Evolutionary conservation across 2,113 vertebrate genomes (phyloP).

Genomic region (Lucifuga dentata): DNA sequence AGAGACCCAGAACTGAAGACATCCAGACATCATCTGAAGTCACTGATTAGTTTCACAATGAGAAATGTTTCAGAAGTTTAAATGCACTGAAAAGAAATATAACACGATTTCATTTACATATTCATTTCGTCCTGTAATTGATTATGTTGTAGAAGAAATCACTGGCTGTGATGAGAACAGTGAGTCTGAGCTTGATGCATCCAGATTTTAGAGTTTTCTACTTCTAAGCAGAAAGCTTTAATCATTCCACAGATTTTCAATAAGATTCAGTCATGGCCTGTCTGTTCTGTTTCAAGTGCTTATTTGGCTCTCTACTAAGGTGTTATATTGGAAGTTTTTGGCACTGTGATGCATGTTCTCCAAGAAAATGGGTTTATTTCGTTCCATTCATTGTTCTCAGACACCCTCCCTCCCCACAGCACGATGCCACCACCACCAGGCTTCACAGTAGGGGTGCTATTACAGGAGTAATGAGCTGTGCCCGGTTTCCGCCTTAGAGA

Average conservation of each 20-base stretch:
- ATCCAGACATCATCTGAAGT: too few species aligned
- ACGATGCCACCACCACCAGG: constrained; percentile 58
- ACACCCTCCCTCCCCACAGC: constrained; percentile 44
- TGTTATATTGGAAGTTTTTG: constrained; percentile 12
- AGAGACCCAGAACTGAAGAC: too few species aligned
- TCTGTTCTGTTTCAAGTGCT: constrained; percentile 13
- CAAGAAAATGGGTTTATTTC: constrained; percentile 29
- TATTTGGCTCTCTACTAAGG: constrained; percentile 41
- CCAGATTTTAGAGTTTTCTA: constrained; percentile 3
- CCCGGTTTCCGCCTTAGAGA: constrained; percentile 50
- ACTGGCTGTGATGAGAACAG: too few species aligned
- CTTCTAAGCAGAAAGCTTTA: constrained; percentile 7
- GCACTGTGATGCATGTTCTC: constrained; percentile 36
- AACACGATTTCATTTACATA: too few species aligned
- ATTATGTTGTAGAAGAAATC: too few species aligned
- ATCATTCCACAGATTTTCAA: constrained; percentile 7
- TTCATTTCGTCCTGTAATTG: too few species aligned
- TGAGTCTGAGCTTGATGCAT: background rate
- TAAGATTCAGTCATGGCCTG: constrained; percentile 3
- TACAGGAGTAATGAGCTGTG: constrained; percentile 73
- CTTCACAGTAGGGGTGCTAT: constrained; percentile 64
- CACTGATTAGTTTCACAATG: too few species aligned
- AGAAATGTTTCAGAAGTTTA: too few species aligned
- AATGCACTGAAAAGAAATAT: too few species aligned
- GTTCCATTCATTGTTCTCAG: constrained; percentile 43